Conservation (phyloP, 2,888 invertebrate species). For the Agonopterix arenella region DNA sequence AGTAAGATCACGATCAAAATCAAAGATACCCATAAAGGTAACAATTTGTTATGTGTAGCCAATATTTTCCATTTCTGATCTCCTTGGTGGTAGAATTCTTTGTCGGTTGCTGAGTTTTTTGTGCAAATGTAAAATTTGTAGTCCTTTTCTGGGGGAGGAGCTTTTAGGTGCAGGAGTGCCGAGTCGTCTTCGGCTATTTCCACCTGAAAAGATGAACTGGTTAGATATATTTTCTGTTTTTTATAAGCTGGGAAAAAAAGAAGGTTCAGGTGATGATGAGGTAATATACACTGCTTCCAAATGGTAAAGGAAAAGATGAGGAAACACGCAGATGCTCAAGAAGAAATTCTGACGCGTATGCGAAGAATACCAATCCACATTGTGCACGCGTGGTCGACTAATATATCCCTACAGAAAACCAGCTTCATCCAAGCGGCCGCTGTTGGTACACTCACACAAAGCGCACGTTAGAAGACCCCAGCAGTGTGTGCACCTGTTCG, state of each 20-base stretch:
- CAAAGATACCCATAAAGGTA: constrained; percentile 89
- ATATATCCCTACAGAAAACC: no score
- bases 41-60: constrained; percentile 81
- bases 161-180: constrained; percentile 40
- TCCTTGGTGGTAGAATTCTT: constrained; percentile 81
- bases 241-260: neutral
- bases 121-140: constrained; percentile 62
- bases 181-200: constrained; percentile 31
- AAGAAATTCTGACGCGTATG: no score
- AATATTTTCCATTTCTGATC: constrained; percentile 78
- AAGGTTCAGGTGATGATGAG: no score
- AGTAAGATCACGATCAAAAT: constrained; percentile 85
- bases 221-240: neutral
- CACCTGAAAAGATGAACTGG: constrained; percentile 28
- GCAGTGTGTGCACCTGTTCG: no score
- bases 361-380: no score
- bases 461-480: no score
- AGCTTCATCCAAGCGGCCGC: no score
- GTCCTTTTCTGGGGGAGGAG: constrained; percentile 47
- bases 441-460: no score
- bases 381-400: no score
- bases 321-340: no score
- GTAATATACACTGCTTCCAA: no score
- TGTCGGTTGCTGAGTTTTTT: constrained; percentile 27
- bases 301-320: no score